A percentile compares a stretch with the other conserved stretches of the same genome.
phyloP scores from a whole-genome alignment of 2,888 invertebrate genomes.

The Dendrolimus houi region DNA sequence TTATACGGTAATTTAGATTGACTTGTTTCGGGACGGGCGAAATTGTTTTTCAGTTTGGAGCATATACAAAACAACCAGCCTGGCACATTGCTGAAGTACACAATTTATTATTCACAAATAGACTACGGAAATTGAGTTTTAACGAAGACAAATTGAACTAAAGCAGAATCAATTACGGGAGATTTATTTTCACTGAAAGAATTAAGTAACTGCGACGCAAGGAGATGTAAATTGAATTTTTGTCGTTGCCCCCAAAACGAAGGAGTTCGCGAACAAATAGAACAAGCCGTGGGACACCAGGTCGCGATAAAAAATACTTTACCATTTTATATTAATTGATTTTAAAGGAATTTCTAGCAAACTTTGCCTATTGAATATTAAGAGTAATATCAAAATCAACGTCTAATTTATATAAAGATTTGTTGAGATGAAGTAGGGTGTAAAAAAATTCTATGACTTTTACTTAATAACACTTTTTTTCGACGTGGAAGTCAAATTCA shows the following conservation, averaged over 20 bases:
- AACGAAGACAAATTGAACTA: slow-evolving; percentile 74
- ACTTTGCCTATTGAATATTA: not conserved
- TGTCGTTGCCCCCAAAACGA: slow-evolving; percentile 45
- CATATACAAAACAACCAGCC: slow-evolving; percentile 45
- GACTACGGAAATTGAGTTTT: slow-evolving; percentile 72
- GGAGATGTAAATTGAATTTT: slow-evolving; percentile 69
- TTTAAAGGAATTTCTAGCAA: not conserved
- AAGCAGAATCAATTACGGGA: slow-evolving; percentile 72
- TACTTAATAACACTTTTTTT: no score
- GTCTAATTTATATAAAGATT: no score
- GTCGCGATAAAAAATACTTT: slow-evolving; percentile 40
- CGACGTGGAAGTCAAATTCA: no score
- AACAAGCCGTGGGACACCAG: slow-evolving; percentile 10
- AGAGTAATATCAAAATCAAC: no score
- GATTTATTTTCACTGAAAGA: slow-evolving; percentile 70
- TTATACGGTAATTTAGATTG: slow-evolving; percentile 54
- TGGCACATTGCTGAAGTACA: slow-evolving; percentile 52
- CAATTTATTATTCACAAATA: slow-evolving; percentile 73
- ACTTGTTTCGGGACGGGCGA: slow-evolving; percentile 45
- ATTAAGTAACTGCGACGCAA: slow-evolving; percentile 63
- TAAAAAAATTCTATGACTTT: no score
- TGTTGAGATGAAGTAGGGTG: no score
- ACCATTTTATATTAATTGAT: slow-evolving; percentile 11
- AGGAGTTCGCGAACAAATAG: slow-evolving; percentile 36
- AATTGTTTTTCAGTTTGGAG: slow-evolving; percentile 41